Conservation (phyloP, 1,140 invertebrate species). For the Aphaenogaster floridana region DNA sequence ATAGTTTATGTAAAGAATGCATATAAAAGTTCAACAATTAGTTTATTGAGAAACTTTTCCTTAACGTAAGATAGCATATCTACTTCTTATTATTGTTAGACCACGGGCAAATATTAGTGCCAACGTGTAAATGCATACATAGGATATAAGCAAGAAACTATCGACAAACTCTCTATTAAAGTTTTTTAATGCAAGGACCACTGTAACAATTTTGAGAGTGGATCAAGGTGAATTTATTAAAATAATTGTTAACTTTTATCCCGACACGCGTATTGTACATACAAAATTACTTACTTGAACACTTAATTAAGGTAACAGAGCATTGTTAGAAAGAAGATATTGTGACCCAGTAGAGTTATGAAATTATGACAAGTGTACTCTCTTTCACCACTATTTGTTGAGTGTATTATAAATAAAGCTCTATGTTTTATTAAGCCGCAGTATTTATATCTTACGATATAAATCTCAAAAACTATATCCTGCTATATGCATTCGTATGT, state of each 20-base stretch:
- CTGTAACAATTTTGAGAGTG: slow-evolving; percentile 77
- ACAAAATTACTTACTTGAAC: slow-evolving; percentile 80
- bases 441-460: slow-evolving; percentile 40
- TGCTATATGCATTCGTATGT: neutral
- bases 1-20: slow-evolving; percentile 25
- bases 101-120: slow-evolving; percentile 68
- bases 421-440: slow-evolving; percentile 84
- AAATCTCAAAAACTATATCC: neutral
- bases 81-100: slow-evolving; percentile 73
- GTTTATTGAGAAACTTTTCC: slow-evolving; percentile 35
- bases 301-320: slow-evolving; percentile 76
- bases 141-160: slow-evolving; percentile 77
- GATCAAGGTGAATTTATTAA: slow-evolving; percentile 80
- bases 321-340: slow-evolving; percentile 76
- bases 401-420: slow-evolving; percentile 84
- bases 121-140: slow-evolving; percentile 60
- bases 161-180: slow-evolving; percentile 75
- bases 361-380: slow-evolving; percentile 80
- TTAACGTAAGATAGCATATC: slow-evolving; percentile 74
- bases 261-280: slow-evolving; percentile 79
- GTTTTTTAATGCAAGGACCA: slow-evolving; percentile 83
- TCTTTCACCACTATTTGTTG: slow-evolving; percentile 82
- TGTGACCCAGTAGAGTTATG: slow-evolving; percentile 76
- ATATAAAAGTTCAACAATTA: slow-evolving; percentile 37
- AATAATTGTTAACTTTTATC: slow-evolving; percentile 82